Evolutionary conservation across 2,113 vertebrate species (phyloP), one percentile per base, ranked within the genome.

Genomic region (Saccopteryx bilineata): DNA sequence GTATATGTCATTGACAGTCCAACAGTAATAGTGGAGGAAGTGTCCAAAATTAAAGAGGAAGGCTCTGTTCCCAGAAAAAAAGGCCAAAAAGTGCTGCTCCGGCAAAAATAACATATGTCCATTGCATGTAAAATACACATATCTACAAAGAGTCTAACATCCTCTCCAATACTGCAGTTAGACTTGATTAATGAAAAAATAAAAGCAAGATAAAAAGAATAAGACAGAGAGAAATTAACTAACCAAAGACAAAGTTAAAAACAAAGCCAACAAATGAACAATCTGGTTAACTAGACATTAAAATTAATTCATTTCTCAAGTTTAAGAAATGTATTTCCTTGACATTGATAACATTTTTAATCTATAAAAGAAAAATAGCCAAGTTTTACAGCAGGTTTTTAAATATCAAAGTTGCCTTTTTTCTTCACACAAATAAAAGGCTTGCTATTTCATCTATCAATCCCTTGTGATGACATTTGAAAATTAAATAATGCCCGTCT

Each of bases 301-400:
- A 39, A 50, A 75, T 26, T 65, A 54, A 71, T 72, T 78, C 52
- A 33, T 52, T 93, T 81, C 19, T 26, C 28, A 88, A 76, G 68
- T n/a, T 72, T 75, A 90, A 89, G 33, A 71, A 79, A 92, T 74
- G n/a, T 14, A 46, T 68, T 74, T 63, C 21, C 58, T 92, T 76
- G 39, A 60, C 7, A 17, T 8, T 31, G 17, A 58, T 61, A 69
- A 60, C 5, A 63, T 48, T 93, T 83, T 74, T 80, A 80, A 80
- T 26, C 10, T 24, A 46, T 68, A 91, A 66, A 75, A 83, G 61
- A 66, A 60, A 86, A 87, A 80, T 7, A 26, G 23, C 76, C 79
- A 72, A 68, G n/a, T 78, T 92, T 80, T 69, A n/a, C 52, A 66
- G 33, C 23, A 2, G 9, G 18, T 72, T 75, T 90, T 89, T 48